A percentile compares a stretch with the other conserved stretches of the same genome.
phyloP scores from a whole-genome alignment of 2,113 vertebrate genomes.

The Penelope pileata region DNA sequence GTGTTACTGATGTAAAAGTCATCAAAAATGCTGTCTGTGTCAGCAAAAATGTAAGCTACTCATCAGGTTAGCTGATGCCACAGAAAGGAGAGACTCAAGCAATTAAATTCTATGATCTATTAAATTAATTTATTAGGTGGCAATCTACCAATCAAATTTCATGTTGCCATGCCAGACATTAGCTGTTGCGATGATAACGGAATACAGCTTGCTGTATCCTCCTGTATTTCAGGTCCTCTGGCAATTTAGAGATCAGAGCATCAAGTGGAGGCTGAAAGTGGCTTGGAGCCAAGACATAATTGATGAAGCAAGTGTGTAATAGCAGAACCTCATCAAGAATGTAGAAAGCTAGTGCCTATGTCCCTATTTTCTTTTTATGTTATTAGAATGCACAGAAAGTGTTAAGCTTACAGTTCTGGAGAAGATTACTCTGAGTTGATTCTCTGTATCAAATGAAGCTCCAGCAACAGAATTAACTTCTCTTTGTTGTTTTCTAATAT shows the following conservation, averaged over 20 bases:
- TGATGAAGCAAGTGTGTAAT: slow-evolving; percentile 8
- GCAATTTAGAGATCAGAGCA: slow-evolving; percentile 40
- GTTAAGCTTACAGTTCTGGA: background rate
- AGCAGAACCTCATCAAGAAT: slow-evolving; percentile 23
- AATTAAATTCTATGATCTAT: slow-evolving; percentile 59
- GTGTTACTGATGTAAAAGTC: background rate
- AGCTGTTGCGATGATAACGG: background rate
- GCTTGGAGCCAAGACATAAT: slow-evolving; percentile 51
- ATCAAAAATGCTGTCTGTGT: background rate
- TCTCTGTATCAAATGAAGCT: background rate
- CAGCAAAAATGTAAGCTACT: slow-evolving; percentile 31
- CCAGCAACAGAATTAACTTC: background rate
- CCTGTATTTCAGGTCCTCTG: background rate
- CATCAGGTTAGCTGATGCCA: slow-evolving; percentile 39
- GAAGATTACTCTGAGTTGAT: background rate
- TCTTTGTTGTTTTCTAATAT: background rate
- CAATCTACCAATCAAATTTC: slow-evolving; percentile 51
- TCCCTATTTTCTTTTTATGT: slow-evolving; percentile 15
- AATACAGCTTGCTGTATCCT: slow-evolving; percentile 43
- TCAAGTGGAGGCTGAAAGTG: background rate
- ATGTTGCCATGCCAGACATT: background rate
- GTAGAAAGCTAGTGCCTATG: background rate
- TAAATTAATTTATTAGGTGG: slow-evolving; percentile 60
- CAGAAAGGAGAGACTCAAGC: slow-evolving; percentile 2
- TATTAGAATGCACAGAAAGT: background rate